A percentile compares a stretch with the other conserved stretches of the same genome.
Evolutionary conservation across 2,888 invertebrate species (phyloP).

Genomic region (Venustoraphidia nigricollis): DNA sequence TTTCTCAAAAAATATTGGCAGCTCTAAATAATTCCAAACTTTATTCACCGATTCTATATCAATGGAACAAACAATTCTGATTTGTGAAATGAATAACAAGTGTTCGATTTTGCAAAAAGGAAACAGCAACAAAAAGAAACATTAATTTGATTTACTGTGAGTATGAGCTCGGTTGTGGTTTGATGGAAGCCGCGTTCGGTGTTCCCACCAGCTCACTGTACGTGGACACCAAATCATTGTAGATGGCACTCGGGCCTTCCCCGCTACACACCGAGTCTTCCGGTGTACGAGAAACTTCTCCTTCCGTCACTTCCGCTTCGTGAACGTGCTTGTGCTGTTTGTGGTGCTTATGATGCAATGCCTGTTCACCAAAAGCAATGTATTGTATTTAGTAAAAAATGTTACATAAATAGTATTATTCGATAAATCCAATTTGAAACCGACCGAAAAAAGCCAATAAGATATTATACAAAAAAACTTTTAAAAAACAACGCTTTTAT

Average conservation of each 20-base stretch:
- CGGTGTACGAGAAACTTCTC: slow-evolving; percentile 71
- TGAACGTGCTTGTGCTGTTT: slow-evolving; percentile 37
- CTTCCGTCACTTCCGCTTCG: slow-evolving; percentile 52
- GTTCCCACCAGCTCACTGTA: slow-evolving; percentile 3
- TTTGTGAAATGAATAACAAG: too few species aligned
- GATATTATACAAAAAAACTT: too few species aligned
- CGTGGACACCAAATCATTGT: slow-evolving; percentile 35
- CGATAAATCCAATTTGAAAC: too few species aligned
- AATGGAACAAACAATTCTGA: too few species aligned
- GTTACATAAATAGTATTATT: not conserved
- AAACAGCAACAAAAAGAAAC: too few species aligned
- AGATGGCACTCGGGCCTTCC: slow-evolving; percentile 62
- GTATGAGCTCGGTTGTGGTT: not conserved
- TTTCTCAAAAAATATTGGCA: too few species aligned
- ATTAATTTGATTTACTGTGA: not conserved
- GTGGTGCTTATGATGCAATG: slow-evolving; percentile 35
- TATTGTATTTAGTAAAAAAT: not conserved
- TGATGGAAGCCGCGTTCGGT: slow-evolving; percentile 4
- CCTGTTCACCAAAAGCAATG: not conserved
- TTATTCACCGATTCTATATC: too few species aligned
- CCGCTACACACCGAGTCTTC: slow-evolving; percentile 84
- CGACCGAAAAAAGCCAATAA: too few species aligned
- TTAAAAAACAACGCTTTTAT: not conserved
- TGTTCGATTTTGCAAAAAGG: too few species aligned
- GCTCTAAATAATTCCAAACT: too few species aligned